phyloP scores from a whole-genome alignment of 2,113 vertebrate genomes.

The Dipodomys stephensi region DNA sequence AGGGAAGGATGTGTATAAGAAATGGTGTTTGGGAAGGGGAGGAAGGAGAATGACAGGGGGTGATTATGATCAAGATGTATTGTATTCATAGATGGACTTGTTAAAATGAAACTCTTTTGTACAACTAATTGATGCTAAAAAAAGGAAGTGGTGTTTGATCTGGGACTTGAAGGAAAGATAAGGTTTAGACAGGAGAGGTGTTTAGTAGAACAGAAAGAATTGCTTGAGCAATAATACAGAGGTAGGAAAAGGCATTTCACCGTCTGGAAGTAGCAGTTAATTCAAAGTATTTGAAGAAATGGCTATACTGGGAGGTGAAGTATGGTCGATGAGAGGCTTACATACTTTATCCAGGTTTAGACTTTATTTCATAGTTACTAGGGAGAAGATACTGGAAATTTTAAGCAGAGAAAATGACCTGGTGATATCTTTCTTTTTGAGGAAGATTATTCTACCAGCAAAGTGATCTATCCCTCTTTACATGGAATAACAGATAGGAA shows the following conservation, averaged over 20 bases:
- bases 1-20: slow-evolving; percentile 25
- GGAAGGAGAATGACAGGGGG: too few relatives aligned
- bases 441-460: slow-evolving; percentile 48
- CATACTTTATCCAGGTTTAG: slow-evolving; percentile 15
- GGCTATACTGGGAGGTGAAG: neutral
- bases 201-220: neutral
- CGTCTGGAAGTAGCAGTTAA: slow-evolving; percentile 33
- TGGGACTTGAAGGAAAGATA: slow-evolving; percentile 36
- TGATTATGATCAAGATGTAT: too few relatives aligned
- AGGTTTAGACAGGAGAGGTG: slow-evolving; percentile 24
- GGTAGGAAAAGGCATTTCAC: slow-evolving; percentile 31
- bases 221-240: slow-evolving; percentile 27
- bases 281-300: slow-evolving; percentile 48
- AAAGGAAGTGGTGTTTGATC: slow-evolving; percentile 50
- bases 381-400: slow-evolving; percentile 29
- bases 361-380: slow-evolving; percentile 38
- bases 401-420: slow-evolving; percentile 36
- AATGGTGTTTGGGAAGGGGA: slow-evolving; percentile 25
- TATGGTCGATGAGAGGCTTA: slow-evolving; percentile 26
- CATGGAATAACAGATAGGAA: slow-evolving; percentile 13
- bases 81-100: too few relatives aligned
- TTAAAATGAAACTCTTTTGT: too few relatives aligned
- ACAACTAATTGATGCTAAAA: too few relatives aligned
- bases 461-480: slow-evolving; percentile 1
- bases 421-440: slow-evolving; percentile 38